These are phyloP conservation scores for Anser brachyrhynchus DNA, from an alignment of 2,113 vertebrate genomes.

Conservation along the genomic window DNA sequence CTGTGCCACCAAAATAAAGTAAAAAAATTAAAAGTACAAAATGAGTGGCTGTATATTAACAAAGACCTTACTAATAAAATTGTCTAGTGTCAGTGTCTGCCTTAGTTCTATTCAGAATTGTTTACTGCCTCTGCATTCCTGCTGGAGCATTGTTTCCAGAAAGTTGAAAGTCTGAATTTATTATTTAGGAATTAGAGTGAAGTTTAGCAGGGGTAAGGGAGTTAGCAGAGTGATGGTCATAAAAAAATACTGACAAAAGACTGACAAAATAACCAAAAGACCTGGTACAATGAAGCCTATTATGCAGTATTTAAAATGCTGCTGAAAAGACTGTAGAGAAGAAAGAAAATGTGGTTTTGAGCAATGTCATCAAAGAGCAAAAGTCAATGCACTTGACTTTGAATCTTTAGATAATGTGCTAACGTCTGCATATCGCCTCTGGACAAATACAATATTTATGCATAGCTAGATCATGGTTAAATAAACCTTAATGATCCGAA, in stretches of 20 bases:
- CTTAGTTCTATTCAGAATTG: background rate
- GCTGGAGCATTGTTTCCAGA: background rate
- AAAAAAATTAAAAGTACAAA: background rate
- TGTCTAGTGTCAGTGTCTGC: background rate
- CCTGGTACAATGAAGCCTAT: background rate
- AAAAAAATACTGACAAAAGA: background rate
- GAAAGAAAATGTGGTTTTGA: background rate
- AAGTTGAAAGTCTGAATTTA: background rate
- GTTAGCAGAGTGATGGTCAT: background rate
- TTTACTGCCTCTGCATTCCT: background rate
- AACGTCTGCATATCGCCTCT: background rate
- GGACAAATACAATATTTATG: constrained; percentile 26
- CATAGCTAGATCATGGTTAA: background rate
- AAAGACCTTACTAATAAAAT: background rate
- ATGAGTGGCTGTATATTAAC: background rate
- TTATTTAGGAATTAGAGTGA: background rate
- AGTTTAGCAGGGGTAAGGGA: background rate
- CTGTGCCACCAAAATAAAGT: background rate
- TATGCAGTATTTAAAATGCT: background rate
- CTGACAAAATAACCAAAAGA: background rate
- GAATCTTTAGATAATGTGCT: background rate
- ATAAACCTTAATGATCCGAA: background rate
- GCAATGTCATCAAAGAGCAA: background rate
- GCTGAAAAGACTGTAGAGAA: background rate
- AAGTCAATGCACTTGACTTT: constrained; percentile 35